phyloP scores from a whole-genome alignment of 2,888 invertebrate genomes.

The Pammene aurita region DNA sequence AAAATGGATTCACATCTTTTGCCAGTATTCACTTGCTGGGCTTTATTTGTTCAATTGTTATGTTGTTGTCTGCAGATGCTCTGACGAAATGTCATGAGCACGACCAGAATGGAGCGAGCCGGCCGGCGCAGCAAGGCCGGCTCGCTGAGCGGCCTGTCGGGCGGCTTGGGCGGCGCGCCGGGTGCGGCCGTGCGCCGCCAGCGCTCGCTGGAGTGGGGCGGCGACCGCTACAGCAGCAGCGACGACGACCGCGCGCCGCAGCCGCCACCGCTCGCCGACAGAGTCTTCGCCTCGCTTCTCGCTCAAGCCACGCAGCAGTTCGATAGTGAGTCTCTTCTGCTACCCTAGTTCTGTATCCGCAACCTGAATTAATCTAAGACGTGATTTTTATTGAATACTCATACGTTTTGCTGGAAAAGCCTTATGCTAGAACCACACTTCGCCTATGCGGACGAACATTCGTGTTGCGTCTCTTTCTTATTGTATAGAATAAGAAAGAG shows the following conservation, averaged over 20 bases:
- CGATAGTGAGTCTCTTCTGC: conserved; percentile 65
- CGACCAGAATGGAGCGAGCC: conserved; percentile 73
- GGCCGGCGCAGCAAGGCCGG: conserved; percentile 76
- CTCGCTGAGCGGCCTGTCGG: conserved; percentile 73
- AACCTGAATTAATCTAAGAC: no score
- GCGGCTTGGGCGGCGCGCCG: conserved; percentile 57
- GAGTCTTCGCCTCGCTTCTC: conserved; percentile 79
- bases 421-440: no score
- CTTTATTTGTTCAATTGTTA: background rate
- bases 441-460: no score
- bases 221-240: conserved; percentile 83
- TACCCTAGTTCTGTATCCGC: background rate
- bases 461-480: no score
- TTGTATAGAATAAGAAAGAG: no score
- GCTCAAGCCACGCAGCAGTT: conserved; percentile 82
- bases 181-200: conserved; percentile 74
- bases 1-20: no score
- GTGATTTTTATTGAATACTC: no score
- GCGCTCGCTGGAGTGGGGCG: conserved; percentile 83
- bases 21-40: no score
- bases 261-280: conserved; percentile 78
- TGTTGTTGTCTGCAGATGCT: conserved; percentile 59
- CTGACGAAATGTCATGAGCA: conserved; percentile 69
- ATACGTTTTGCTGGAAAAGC: no score
- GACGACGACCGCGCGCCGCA: conserved; percentile 79